These are phyloP conservation scores for Parus major DNA, from an alignment of 2,113 vertebrate species.

Conservation along the genomic window DNA sequence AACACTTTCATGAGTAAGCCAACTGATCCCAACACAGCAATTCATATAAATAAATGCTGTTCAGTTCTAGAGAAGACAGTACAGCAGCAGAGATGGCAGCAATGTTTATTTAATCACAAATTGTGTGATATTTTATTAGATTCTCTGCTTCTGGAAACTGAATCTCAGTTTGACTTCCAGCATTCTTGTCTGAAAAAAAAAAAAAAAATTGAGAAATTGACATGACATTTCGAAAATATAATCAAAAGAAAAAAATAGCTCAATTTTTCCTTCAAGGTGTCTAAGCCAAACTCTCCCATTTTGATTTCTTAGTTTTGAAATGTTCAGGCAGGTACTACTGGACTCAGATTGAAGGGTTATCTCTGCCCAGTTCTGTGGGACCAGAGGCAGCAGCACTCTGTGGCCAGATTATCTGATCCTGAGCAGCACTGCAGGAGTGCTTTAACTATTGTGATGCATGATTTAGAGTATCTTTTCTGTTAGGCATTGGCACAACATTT, in stretches of 20 bases:
- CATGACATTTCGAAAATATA: not conserved
- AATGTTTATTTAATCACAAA: not conserved
- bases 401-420: not conserved
- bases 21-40: not conserved
- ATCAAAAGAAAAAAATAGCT: not conserved
- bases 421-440: not conserved
- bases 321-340: not conserved
- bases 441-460: not conserved
- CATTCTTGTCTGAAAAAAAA: not conserved
- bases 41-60: not conserved
- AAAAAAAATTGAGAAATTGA: not conserved
- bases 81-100: not conserved
- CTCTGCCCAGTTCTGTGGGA: not conserved
- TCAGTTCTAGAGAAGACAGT: not conserved
- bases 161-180: not conserved
- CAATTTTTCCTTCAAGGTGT: not conserved
- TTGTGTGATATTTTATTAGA: not conserved
- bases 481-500: not conserved
- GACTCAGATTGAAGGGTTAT: not conserved
- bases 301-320: not conserved
- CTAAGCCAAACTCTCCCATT: not conserved
- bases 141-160: not conserved
- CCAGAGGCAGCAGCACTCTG: not conserved
- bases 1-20: slow-evolving; percentile 6
- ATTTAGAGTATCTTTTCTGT: not conserved